Base-by-base conservation (phyloP, 2,888 invertebrate species). In the Idaea biselata region DNA sequence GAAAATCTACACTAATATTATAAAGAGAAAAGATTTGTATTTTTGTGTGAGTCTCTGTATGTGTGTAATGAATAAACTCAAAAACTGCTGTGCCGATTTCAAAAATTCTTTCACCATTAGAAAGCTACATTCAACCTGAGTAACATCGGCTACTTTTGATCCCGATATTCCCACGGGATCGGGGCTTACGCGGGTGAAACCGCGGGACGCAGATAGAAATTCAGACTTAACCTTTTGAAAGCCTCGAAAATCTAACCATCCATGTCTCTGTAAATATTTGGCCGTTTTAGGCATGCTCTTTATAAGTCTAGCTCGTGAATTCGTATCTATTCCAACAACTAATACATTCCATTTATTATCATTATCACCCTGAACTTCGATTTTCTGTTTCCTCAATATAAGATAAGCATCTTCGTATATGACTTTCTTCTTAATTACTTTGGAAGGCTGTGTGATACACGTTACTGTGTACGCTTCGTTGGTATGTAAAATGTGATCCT, bases 301-400 rank as follows among this genome's bases (percentile, higher is more conserved):
- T 31, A 94, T 93, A 61, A 96, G 93, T 84, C 97, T 96, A 14
- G 96, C 92, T 60, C 97, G 92, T 0, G 97, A 97, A 68, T 97
- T 95, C 60, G 96, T 96, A 75, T 97, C 97, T 71, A 98, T 95
- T 25, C 97, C 97, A 18, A 98, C 80, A 72, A 97, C 84, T n/a
- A 97, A 86, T 4, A 97, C 94, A 67, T 92, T 93, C 84, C 90
- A 89, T 31, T 63, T 57, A 6, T 71, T 69, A 11, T 58, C 57
- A 6, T 71, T 69, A 11, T 58, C 59, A 7, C 44, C 11, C 11
- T 14, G 44, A 44, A 8, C 44, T 44, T 17, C 14, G 14, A 8
- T 66, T 31, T 59, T 44, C 54, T 68, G 60, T 71, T 79, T 84
- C 65, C 83, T 83, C 3, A 85, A 53, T 59, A 82, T 62, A 6